Conservation (phyloP, 2,113 vertebrate species). For the Okapia johnstoni region DNA sequence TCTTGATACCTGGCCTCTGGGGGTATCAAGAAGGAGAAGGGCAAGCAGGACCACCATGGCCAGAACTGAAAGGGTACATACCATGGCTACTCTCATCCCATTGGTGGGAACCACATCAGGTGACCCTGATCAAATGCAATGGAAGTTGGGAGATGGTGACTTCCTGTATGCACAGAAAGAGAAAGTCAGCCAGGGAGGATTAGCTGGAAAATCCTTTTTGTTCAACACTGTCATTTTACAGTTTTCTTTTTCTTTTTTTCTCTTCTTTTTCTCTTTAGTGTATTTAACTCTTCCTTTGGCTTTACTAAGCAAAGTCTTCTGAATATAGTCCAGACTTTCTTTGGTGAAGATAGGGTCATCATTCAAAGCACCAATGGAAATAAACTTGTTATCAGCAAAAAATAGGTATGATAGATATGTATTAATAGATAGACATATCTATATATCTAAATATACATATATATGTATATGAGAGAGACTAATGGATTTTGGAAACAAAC, state of each 20-base stretch:
- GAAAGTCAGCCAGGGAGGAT: background rate
- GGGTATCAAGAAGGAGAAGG: background rate
- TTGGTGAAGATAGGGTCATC: too few species aligned
- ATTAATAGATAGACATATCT: background rate
- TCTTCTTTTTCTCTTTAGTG: background rate
- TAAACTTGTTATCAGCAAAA: background rate
- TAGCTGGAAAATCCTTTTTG: background rate
- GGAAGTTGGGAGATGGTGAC: background rate
- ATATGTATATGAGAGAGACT: background rate
- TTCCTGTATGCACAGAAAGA: background rate
- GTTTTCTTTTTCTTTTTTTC: background rate
- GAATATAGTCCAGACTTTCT: background rate
- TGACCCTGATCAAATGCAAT: rapidly evolving
- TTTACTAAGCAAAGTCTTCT: background rate
- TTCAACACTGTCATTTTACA: background rate
- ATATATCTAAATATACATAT: background rate
- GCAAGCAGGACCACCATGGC: rapidly evolving
- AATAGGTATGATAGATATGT: background rate
- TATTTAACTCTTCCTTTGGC: background rate
- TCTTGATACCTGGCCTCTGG: background rate
- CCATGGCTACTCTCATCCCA: background rate
- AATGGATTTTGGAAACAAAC: background rate
- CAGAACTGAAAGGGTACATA: background rate
- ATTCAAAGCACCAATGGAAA: background rate
- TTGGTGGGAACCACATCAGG: background rate